Base-by-base conservation (phyloP, 2,113 vertebrate genomes). In the Willisornis vidua region DNA sequence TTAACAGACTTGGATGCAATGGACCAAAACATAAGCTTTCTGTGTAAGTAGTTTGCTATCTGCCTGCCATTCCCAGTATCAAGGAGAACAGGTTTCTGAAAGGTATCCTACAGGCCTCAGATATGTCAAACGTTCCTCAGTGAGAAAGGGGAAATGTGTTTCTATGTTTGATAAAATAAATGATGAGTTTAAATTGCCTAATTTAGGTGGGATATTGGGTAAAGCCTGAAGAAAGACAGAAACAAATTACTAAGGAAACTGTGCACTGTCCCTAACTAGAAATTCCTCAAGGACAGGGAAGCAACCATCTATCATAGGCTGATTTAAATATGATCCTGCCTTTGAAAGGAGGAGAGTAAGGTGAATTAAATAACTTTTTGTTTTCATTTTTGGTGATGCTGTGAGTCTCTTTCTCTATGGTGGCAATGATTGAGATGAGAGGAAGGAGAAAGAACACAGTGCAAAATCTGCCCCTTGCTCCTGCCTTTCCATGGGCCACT, bases 11-110 rank as follows among this genome's bases (percentile, higher is more conserved):
- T 73, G 73, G 39, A 87, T 76, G 70, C 6, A 13, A 41, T 8
- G 82, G 61, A 72, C 14, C 9, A 68, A 75, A 29, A 35, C 25
- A 35, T 29, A 61, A 80, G 9, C 12, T 83, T 89, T 73, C 75
- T 63, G 43, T 24, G 20, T 70, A 88, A 94, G 85, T 80, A 37
- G 62, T 87, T 95, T 94, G 29, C 82, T 75, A 52, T 74, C 78
- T 88, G 68, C 33, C 39, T 90, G 17, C 26, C 0, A 3, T 71
- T 83, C 39, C 33, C 29, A 55, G 29, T 71, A 48, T 71, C 1
- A 1, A 76, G 37, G 24, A 49, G 29, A 87, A 28, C 25, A 71
- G n/a, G 25, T 16, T 71, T 79, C 63, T 95, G 55, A 90, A 90
- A 94, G 79, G 35, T 4, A 3, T 80, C 46, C 46, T 80, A 33